Base-by-base conservation (phyloP, 2,113 vertebrate genomes). In the Gila orcuttii region DNA sequence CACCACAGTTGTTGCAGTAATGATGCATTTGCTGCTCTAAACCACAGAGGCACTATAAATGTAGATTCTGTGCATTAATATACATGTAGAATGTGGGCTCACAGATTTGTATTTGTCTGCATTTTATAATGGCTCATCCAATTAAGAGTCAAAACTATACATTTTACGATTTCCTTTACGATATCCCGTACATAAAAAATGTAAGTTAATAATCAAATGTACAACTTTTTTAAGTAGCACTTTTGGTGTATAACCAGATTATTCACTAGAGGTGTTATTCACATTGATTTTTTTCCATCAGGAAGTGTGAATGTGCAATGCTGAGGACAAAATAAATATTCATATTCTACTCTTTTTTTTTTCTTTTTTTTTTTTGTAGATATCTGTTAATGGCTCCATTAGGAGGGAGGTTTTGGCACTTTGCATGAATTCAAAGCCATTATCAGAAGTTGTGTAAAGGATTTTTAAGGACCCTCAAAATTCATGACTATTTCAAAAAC, bases 291-390 rank as follows among this genome's bases (percentile, higher is more conserved):
- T 79, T 79, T 78, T 78, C 57, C 52, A 79, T 57, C 77, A 62
- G 21, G 21, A 57, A 42, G 78, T 25, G 55, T 79, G 57, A 79
- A 76, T 76, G 74, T 77, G 47, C 74, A 28, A 28, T 76, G 45
- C 13, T 19, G 74, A 55, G 47, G 15, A 55, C 47, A 33, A 77
- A 55, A 52, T 52, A 0, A 39, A 79, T 79, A 62, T 9, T 60
- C 33, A 79, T 42, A 2, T 39, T 33, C 28, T 55, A 15, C 4
- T 28, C 2, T 3, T 13, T 74, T 28, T 19, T 28, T 74, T n/a
- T n/a, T n/a, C n/a, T n/a, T n/a, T 3, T 13, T 74, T 28, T 19
- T 13, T 17, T 19, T 39, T 36, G 17, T 36, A 59, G 21, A 10
- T 42, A n/a, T n/a, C 76, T 79, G 77, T 59, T 25, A 52, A 21